Conservation (phyloP, 1,140 invertebrate genomes). For the Ceratosolen solmsi region DNA sequence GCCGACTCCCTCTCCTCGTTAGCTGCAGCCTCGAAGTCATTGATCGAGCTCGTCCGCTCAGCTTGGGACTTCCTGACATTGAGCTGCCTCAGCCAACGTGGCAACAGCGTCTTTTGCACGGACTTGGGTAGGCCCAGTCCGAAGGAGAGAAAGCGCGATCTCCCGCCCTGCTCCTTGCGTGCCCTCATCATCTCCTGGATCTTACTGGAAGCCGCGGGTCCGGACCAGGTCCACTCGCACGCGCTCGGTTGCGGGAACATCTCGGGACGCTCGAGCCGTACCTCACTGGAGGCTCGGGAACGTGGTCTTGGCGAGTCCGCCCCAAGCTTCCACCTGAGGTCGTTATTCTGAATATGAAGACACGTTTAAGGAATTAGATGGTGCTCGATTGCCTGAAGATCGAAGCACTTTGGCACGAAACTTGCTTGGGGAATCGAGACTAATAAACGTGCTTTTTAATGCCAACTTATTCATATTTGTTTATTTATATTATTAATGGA, state of each 20-base stretch:
- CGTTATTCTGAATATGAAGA: conserved; percentile 15
- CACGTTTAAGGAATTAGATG: too few species aligned
- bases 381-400: too few species aligned
- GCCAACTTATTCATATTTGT: too few species aligned
- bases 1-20: not conserved
- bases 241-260: conserved; percentile 67
- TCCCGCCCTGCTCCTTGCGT: conserved; percentile 57
- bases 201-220: conserved; percentile 76
- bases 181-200: conserved; percentile 74
- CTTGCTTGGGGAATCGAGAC: too few species aligned
- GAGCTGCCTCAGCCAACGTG: conserved; percentile 65
- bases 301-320: conserved; percentile 66
- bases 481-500: too few species aligned
- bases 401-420: too few species aligned
- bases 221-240: conserved; percentile 81
- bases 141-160: conserved; percentile 63
- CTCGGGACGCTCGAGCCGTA: conserved; percentile 68
- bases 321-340: conserved; percentile 73
- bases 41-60: conserved; percentile 54
- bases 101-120: conserved; percentile 59
- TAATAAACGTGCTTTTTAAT: too few species aligned
- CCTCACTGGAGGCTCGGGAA: conserved; percentile 73
- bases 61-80: conserved; percentile 61
- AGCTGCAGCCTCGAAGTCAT: conserved; percentile 52
- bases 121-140: conserved; percentile 63